phyloP scores from a whole-genome alignment of 2,113 vertebrate genomes.

The Dolichallabes microphthalmus region DNA sequence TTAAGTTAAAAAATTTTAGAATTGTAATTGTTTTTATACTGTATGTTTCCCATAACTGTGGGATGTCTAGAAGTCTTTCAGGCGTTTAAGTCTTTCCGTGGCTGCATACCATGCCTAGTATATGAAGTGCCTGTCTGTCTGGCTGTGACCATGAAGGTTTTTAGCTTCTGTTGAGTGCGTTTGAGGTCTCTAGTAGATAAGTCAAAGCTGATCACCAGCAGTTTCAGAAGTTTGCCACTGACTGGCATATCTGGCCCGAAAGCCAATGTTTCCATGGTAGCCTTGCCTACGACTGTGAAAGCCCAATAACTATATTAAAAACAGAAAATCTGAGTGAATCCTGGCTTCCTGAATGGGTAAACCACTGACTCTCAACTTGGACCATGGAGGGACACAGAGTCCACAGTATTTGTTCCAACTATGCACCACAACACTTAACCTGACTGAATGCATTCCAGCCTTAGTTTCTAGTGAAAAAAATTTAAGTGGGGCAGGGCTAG shows the following conservation, averaged over 20 bases:
- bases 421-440: conserved; percentile 28
- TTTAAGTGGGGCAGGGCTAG: conserved; percentile 26
- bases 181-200: conserved; percentile 38
- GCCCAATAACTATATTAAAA: conserved; percentile 29
- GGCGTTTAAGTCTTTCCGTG: conserved; percentile 38
- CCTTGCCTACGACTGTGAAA: conserved; percentile 25
- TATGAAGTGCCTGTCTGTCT: conserved; percentile 5
- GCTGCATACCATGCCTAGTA: conserved; percentile 28
- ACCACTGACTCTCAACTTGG: background rate
- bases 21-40: conserved; percentile 17
- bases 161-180: conserved; percentile 1
- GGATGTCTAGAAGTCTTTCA: conserved; percentile 38
- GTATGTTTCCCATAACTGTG: conserved; percentile 35
- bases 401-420: conserved; percentile 33
- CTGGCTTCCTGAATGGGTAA: background rate
- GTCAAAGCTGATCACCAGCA: conserved; percentile 31
- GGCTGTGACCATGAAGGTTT: conserved; percentile 18
- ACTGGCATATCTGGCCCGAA: conserved; percentile 37
- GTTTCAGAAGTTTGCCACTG: conserved; percentile 24
- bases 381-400: conserved; percentile 14
- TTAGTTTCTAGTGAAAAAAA: conserved; percentile 19
- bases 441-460: background rate
- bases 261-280: conserved; percentile 41
- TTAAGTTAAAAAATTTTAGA: no score
- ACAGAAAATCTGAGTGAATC: conserved; percentile 16